These are phyloP conservation scores for Trachelus stipa DNA, from an alignment of 2,888 invertebrate species.

Conservation along the genomic window DNA sequence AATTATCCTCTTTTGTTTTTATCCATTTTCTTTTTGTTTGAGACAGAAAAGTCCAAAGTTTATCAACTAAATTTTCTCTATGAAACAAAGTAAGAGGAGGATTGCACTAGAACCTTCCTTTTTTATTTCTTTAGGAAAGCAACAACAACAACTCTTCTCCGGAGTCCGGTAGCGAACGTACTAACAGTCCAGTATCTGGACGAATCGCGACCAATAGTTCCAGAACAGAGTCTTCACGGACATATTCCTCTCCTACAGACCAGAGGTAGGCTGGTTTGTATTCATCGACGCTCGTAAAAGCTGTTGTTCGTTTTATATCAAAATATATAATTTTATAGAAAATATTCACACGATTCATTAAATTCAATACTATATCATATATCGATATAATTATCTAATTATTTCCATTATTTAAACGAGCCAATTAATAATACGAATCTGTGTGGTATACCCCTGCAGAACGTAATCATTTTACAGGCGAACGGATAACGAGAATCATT, in stretches of 20 bases:
- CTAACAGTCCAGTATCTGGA: slow-evolving; percentile 45
- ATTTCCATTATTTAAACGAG: slow-evolving; percentile 26
- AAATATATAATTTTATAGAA: neutral
- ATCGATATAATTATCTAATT: neutral
- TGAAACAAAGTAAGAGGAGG: slow-evolving; percentile 2
- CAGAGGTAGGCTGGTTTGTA: slow-evolving; percentile 64
- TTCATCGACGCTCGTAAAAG: neutral
- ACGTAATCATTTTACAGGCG: slow-evolving; percentile 67
- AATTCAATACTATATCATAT: neutral
- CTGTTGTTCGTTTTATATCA: slow-evolving; percentile 21
- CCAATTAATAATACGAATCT: slow-evolving; percentile 65
- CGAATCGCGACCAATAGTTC: slow-evolving; percentile 31
- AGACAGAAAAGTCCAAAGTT: neutral
- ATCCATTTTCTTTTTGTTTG: neutral
- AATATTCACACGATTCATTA: neutral
- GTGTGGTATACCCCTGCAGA: slow-evolving; percentile 67
- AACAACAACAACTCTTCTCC: slow-evolving; percentile 64
- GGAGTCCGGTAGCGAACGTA: slow-evolving; percentile 54
- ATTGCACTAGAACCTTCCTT: slow-evolving; percentile 14
- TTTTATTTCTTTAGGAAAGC: slow-evolving; percentile 60
- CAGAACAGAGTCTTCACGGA: slow-evolving; percentile 47
- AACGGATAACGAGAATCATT: slow-evolving; percentile 55
- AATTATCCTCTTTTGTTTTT: neutral
- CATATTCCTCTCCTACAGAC: slow-evolving; percentile 52
- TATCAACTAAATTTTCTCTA: neutral